Evolutionary conservation across 2,113 vertebrate genomes (phyloP).

Genomic region (Cettia cetti): DNA sequence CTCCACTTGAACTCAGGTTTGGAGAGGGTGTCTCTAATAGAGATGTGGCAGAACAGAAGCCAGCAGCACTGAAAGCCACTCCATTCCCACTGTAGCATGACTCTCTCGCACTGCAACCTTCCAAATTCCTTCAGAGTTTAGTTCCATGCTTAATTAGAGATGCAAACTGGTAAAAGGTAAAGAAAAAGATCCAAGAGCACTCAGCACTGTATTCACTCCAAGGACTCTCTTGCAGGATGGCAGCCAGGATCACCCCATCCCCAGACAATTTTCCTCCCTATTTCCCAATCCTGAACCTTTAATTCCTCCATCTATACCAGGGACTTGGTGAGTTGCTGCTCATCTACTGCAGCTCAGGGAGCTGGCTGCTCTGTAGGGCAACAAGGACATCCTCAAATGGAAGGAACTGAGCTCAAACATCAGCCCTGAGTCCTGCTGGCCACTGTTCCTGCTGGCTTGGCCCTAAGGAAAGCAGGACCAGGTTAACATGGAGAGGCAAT

Average conservation of each 20-base stretch:
- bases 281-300: background rate
- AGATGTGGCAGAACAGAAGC: background rate
- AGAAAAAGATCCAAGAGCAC: background rate
- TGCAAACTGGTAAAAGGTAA: background rate
- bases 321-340: background rate
- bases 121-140: background rate
- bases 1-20: background rate
- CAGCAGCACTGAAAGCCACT: accelerated
- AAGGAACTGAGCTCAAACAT: background rate
- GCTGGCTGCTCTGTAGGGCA: background rate
- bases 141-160: background rate
- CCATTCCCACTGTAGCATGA: background rate
- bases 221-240: background rate
- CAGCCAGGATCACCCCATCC: background rate
- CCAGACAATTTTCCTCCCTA: background rate
- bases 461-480: background rate
- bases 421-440: background rate
- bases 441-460: background rate
- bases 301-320: background rate
- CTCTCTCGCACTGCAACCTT: background rate
- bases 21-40: background rate
- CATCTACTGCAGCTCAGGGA: background rate
- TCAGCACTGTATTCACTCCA: background rate
- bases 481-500: background rate
- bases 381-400: background rate